Base-by-base conservation (phyloP, 64 coral and sea anemone genomes). In the Hydrozoanthus tunicans region DNA sequence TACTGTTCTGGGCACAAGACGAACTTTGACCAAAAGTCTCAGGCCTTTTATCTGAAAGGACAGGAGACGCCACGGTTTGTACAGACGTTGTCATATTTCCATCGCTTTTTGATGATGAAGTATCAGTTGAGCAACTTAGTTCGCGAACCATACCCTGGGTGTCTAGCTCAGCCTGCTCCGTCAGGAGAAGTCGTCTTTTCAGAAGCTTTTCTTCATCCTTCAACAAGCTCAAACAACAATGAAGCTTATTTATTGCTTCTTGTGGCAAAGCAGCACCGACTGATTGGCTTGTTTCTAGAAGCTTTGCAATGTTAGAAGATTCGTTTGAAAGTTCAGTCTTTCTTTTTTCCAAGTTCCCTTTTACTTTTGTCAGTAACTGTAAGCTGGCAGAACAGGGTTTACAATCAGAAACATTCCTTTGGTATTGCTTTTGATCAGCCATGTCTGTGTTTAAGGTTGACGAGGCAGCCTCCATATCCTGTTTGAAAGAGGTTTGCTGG, bases 121-220 rank as follows among this genome's bases (percentile, higher is more conserved):
- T 53, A 13, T 14, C 32, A 1, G 81, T 20, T 3, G 63, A 6
- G 14, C 10, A 3, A 86, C 52, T 72, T n/a, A 72, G 53, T 70
- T 86, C 67, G 9, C 52, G 51, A 53, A 71, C 23, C 83, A 86
- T 58, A 3, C 83, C 54, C 67, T 72, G 51, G 27, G 66, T 86
- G 9, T 86, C 65, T 13, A 23, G 23, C 67, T 69, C 65, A 32
- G 83, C 51, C 67, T 86, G 83, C 54, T 86, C 64, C 24, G 72
- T 86, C 17, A 86, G 65, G 24, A 57, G 17, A 58, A 86, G 83
- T 23, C 66, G 65, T 86, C 83, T 86, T 54, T 86, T 67, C 66
- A 86, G 65, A 58, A 86, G 83, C 27, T 54, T 86, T 27, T 56
- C 6, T 86, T 86, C 83, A 13, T 86, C 83, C 10, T 72, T 73